These are phyloP conservation scores for Misgurnus mizolepis DNA, from an alignment of 2,113 vertebrate species.

Conservation along the genomic window DNA sequence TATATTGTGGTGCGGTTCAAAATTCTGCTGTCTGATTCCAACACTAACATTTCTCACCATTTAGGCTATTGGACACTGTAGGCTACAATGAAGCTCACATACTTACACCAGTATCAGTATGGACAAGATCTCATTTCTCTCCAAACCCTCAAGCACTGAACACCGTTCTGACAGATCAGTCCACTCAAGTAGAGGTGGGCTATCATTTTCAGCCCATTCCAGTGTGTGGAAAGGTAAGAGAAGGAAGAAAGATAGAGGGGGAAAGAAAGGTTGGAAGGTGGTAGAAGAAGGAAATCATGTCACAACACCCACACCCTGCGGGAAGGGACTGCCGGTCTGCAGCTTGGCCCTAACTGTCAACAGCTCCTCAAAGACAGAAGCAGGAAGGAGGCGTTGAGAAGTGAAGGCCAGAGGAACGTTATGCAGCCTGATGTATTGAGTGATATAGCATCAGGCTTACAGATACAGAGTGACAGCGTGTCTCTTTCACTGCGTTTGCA, in stretches of 20 bases:
- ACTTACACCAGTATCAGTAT: background rate
- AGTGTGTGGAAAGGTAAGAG: slow-evolving; percentile 1
- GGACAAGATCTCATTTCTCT: background rate
- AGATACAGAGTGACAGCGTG: slow-evolving; percentile 18
- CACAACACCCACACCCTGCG: slow-evolving; percentile 50
- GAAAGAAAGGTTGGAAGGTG: background rate
- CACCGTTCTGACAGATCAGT: background rate
- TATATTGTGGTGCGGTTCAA: background rate
- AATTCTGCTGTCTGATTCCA: background rate
- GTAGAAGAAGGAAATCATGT: slow-evolving; percentile 48
- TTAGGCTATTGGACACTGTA: background rate
- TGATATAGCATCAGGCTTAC: background rate
- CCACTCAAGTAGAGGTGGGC: background rate
- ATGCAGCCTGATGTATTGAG: slow-evolving; percentile 22
- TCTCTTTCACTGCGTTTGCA: background rate
- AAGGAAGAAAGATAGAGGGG: slow-evolving; percentile 13
- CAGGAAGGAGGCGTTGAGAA: slow-evolving; percentile 38
- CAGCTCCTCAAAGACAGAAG: slow-evolving; percentile 51
- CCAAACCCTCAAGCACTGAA: slow-evolving; percentile 4
- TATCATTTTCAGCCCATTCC: slow-evolving; percentile 21
- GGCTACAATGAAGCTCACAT: background rate
- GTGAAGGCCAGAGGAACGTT: slow-evolving; percentile 51
- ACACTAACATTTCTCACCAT: background rate
- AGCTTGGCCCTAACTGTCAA: slow-evolving; percentile 54
- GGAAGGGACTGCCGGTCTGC: slow-evolving; percentile 52